Conservation (phyloP, 2,113 vertebrate species). For the Sciurus niger region DNA sequence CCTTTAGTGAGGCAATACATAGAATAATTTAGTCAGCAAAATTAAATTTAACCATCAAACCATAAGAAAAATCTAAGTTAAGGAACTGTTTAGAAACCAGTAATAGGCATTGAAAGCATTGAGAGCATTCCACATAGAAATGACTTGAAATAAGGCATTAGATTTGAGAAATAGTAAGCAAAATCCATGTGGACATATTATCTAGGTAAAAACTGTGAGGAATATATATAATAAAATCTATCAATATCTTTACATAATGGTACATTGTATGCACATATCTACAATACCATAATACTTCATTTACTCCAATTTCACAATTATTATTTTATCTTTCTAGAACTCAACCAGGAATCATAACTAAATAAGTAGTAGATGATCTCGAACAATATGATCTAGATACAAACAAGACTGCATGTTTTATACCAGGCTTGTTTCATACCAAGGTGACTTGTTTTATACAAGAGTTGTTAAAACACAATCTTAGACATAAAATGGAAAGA, state of each 20-base stretch:
- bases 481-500: slow-evolving; percentile 23
- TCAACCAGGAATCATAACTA: slow-evolving; percentile 26
- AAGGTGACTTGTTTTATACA: neutral
- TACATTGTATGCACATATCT: neutral
- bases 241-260: neutral
- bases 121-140: slow-evolving; percentile 1
- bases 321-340: slow-evolving; percentile 52
- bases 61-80: too few relatives aligned
- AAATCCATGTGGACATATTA: neutral
- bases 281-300: slow-evolving; percentile 29
- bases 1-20: neutral
- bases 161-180: slow-evolving; percentile 45
- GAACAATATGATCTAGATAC: neutral
- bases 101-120: neutral
- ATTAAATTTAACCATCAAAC: too few relatives aligned
- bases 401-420: neutral
- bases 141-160: slow-evolving; percentile 33
- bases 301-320: slow-evolving; percentile 50
- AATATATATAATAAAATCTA: neutral
- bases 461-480: neutral
- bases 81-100: too few relatives aligned
- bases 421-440: neutral
- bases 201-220: neutral
- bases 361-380: slow-evolving; percentile 31
- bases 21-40: neutral